Evolutionary conservation across 2,888 invertebrate genomes (phyloP).

Genomic region (Graphium colonna): DNA sequence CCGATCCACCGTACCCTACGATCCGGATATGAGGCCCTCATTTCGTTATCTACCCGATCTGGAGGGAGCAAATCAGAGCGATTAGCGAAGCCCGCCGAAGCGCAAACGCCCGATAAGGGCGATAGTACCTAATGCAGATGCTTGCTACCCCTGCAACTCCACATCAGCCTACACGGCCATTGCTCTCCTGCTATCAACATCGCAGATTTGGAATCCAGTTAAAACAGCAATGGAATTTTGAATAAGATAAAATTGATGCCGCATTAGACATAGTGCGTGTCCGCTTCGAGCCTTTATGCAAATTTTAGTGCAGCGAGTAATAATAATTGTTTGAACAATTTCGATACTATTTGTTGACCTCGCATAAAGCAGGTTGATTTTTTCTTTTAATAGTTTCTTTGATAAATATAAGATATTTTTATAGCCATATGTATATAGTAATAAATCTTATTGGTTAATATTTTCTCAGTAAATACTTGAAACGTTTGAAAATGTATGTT

Average conservation of each 20-base stretch:
- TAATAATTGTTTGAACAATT: slow-evolving; percentile 60
- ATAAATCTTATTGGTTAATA: too few relatives aligned
- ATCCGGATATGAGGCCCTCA: slow-evolving; percentile 61
- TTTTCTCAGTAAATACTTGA: slow-evolving; percentile 49
- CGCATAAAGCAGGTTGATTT: slow-evolving; percentile 12
- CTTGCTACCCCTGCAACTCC: slow-evolving; percentile 28
- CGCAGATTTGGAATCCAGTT: slow-evolving; percentile 41
- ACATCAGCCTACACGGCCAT: slow-evolving; percentile 43
- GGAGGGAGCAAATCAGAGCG: slow-evolving; percentile 58
- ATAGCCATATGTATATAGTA: too few relatives aligned
- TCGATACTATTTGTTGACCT: slow-evolving; percentile 39
- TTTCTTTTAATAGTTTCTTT: too few relatives aligned
- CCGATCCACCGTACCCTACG: slow-evolving; percentile 54
- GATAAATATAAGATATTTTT: too few relatives aligned
- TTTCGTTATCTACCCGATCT: slow-evolving; percentile 58
- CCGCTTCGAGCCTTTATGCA: slow-evolving; percentile 46
- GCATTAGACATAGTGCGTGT: slow-evolving; percentile 43
- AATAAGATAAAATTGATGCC: slow-evolving; percentile 36
- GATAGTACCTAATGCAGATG: slow-evolving; percentile 53
- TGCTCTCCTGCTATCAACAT: slow-evolving; percentile 45
- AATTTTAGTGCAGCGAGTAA: slow-evolving; percentile 51
- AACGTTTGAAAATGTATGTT: slow-evolving; percentile 40
- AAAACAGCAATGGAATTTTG: slow-evolving; percentile 62
- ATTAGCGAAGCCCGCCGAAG: slow-evolving; percentile 63
- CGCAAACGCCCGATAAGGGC: slow-evolving; percentile 56